Conservation (phyloP, 2,797 vertebrate genomes). For the Pogonophryne albipinna region DNA sequence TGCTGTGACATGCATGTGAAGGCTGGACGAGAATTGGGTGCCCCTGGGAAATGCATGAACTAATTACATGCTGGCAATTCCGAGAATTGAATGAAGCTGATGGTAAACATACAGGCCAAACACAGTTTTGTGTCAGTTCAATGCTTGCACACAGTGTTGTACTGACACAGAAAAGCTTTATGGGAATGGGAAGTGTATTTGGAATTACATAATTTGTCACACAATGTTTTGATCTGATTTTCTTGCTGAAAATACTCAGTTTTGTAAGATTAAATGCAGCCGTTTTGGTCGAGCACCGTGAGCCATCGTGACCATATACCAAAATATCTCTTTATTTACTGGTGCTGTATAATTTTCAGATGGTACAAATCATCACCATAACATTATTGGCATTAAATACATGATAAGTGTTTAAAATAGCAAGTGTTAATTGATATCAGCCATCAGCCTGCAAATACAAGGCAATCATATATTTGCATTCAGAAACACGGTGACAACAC, state of each 20-base stretch:
- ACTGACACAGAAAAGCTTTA: neutral
- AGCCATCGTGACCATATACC: neutral
- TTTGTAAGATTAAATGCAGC: neutral
- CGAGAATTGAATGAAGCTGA: conserved; percentile 41
- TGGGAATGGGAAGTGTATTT: neutral
- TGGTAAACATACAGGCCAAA: conserved; percentile 23
- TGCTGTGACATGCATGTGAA: conserved; percentile 20
- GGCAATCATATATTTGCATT: neutral
- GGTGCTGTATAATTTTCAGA: neutral
- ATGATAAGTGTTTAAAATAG: neutral
- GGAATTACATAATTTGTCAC: neutral
- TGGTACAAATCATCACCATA: neutral
- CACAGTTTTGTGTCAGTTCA: neutral
- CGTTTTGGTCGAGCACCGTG: neutral
- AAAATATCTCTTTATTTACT: neutral
- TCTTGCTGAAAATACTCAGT: neutral
- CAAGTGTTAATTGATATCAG: neutral
- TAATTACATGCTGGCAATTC: conserved; percentile 33
- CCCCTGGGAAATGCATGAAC: conserved; percentile 46
- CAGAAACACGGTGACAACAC: neutral
- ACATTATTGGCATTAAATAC: neutral
- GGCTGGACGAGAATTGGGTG: neutral
- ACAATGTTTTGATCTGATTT: neutral
- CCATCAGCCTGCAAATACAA: no score
- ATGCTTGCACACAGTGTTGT: neutral